Evolutionary conservation across 2,113 vertebrate species (phyloP), one percentile per base, ranked within the genome.

Genomic region (Ochotona princeps): DNA sequence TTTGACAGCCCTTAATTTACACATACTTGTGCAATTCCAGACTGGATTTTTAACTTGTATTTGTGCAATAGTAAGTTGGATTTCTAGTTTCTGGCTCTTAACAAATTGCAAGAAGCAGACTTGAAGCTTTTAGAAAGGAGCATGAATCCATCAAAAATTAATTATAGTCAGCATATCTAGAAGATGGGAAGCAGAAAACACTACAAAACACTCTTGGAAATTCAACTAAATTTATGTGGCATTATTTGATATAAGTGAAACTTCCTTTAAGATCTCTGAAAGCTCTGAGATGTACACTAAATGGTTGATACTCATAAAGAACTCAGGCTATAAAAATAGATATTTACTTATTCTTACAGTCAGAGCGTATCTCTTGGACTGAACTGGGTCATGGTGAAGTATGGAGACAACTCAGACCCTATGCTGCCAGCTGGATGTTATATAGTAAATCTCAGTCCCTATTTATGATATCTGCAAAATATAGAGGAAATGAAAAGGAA

Each of bases 361-460:
- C 25, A 70, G 38, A 86, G 44, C 10, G n/a, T 83, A 11, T 83
- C 35, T 66, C 12, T 84, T 67, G 7, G 57, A 81, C 25, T 90
- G 25, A 97, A 96, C 4, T 88, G 74, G 65, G 57, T 94, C 79
- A 66, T 10, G 4, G 18, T 61, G 79, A 93, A 95, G 60, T 32
- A 72, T 79, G 51, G 47, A 66, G 61, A 83, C 92, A 92, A 80
- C 12, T 26, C 83, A 61, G 32, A 66, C 26, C 25, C 49, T 82
- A 44, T 28, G 88, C 83, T 83, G 60, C 23, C 66, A 75, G 17
- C 70, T 89, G 32, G 60, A 30, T 72, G 60, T 54, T 69, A 75
- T 23, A 2, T 9, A 66, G 38, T 51, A 73, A 79, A 91, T 61
- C 60, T 92, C 21, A 81, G 57, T n/a, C 38, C 60, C 28, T 49